Evolutionary conservation across 64 coral and sea anemone species (phyloP).

Genomic region (Hydrozoanthus tunicans): DNA sequence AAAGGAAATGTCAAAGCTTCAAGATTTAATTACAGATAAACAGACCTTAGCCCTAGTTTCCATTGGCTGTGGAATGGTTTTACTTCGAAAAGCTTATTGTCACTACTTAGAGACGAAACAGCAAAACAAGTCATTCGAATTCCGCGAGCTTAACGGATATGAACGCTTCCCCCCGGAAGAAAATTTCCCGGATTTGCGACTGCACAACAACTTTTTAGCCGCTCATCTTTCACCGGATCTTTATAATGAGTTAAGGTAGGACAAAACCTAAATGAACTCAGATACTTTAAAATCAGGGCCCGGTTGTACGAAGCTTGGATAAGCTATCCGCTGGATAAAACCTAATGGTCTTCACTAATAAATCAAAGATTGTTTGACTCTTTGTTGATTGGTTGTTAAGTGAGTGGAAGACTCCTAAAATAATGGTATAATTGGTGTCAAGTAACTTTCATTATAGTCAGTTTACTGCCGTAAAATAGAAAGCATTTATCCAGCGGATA

Average conservation of each 20-base stretch:
- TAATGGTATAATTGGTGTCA: too few relatives aligned
- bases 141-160: conserved; percentile 54
- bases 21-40: conserved; percentile 44
- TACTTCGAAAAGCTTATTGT: conserved; percentile 39
- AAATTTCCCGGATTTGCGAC: conserved; percentile 78
- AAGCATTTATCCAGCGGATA: too few relatives aligned
- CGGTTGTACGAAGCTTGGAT: not conserved
- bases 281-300: not conserved
- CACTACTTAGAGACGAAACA: conserved; percentile 10
- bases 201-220: conserved; percentile 82
- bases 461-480: too few relatives aligned
- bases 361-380: too few relatives aligned
- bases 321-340: not conserved
- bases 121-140: not conserved
- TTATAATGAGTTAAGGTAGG: conserved; percentile 76
- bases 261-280: not conserved
- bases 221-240: conserved; percentile 76
- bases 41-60: conserved; percentile 56
- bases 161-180: conserved; percentile 60
- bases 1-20: conserved; percentile 9
- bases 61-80: conserved; percentile 69
- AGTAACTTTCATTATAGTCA: too few relatives aligned
- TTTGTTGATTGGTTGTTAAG: too few relatives aligned
- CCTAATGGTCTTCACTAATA: too few relatives aligned
- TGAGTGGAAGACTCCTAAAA: too few relatives aligned